Evolutionary conservation across 2,888 invertebrate species (phyloP).

Genomic region (Andrena marginata): DNA sequence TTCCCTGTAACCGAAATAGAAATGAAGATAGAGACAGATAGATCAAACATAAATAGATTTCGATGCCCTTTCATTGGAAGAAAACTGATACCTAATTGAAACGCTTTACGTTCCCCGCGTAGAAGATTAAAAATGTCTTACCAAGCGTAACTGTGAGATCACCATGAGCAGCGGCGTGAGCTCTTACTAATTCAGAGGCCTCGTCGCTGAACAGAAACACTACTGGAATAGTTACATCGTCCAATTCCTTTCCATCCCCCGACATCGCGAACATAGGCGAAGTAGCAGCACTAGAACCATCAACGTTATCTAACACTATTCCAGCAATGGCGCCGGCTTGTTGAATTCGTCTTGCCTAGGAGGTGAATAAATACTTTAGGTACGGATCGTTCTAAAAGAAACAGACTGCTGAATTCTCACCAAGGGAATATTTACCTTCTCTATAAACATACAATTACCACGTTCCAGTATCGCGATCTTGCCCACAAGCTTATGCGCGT

Average conservation of each 20-base stretch:
- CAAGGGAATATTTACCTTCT: slow-evolving; percentile 88
- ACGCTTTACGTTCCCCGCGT: background rate
- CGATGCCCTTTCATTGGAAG: background rate
- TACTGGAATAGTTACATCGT: slow-evolving; percentile 95
- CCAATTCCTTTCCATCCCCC: slow-evolving; percentile 91
- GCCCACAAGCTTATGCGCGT: slow-evolving; percentile 88
- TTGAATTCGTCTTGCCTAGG: slow-evolving; percentile 92
- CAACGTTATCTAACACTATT: slow-evolving; percentile 94
- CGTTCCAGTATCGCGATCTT: slow-evolving; percentile 95
- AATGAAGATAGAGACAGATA: slow-evolving; percentile 1
- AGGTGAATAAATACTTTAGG: slow-evolving; percentile 28
- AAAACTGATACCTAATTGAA: background rate
- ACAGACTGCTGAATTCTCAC: background rate
- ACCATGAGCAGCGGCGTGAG: slow-evolving; percentile 83
- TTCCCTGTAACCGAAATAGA: slow-evolving; percentile 68
- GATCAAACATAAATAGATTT: no score
- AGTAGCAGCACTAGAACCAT: slow-evolving; percentile 90
- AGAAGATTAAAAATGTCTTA: slow-evolving; percentile 59
- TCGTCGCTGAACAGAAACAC: slow-evolving; percentile 95
- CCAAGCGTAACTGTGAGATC: slow-evolving; percentile 80
- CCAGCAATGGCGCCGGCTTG: slow-evolving; percentile 93
- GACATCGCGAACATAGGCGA: slow-evolving; percentile 98
- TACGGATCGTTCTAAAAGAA: background rate
- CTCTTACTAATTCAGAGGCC: slow-evolving; percentile 89
- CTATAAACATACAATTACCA: slow-evolving; percentile 98